A percentile compares a stretch with the other conserved stretches of the same genome.
Conservation (phyloP, 1,140 invertebrate species). For the Penaeus vannamei region DNA sequence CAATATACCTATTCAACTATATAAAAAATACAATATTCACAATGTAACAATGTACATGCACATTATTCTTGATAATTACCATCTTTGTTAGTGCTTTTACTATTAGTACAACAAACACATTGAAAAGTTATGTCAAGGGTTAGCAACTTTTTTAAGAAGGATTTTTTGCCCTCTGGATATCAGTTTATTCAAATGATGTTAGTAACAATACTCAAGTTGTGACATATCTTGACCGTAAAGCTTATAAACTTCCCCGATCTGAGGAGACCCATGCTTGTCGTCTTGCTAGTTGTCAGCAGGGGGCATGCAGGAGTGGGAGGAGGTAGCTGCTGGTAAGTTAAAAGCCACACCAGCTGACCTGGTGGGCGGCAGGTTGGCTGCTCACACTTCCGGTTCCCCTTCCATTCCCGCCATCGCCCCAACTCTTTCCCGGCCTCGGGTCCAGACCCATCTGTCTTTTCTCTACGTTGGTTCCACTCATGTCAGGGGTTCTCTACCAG, state of each 20-base stretch:
- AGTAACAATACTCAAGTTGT: slow-evolving; percentile 37
- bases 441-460: slow-evolving; percentile 84
- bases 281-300: slow-evolving; percentile 27
- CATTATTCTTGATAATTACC: not conserved
- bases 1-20: no score
- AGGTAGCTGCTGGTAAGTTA: slow-evolving; percentile 28
- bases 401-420: slow-evolving; percentile 73
- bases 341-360: slow-evolving; percentile 53
- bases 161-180: slow-evolving; percentile 30
- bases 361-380: slow-evolving; percentile 45
- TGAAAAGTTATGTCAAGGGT: slow-evolving; percentile 23
- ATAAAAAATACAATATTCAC: slow-evolving; percentile 27
- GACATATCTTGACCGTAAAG: slow-evolving; percentile 25
- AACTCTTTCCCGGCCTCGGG: slow-evolving; percentile 72
- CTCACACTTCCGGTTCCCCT: slow-evolving; percentile 31
- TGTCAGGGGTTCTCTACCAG: slow-evolving; percentile 54
- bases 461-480: slow-evolving; percentile 79
- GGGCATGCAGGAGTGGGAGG: slow-evolving; percentile 21
- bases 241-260: slow-evolving; percentile 35
- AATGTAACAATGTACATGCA: not conserved
- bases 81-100: slow-evolving; percentile 26
- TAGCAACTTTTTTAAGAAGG: slow-evolving; percentile 3
- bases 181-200: slow-evolving; percentile 17
- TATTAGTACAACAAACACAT: slow-evolving; percentile 42
- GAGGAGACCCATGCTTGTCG: slow-evolving; percentile 35